Evolutionary conservation across 1,140 invertebrate species (phyloP).

Genomic region (Metopolophium dirhodum): DNA sequence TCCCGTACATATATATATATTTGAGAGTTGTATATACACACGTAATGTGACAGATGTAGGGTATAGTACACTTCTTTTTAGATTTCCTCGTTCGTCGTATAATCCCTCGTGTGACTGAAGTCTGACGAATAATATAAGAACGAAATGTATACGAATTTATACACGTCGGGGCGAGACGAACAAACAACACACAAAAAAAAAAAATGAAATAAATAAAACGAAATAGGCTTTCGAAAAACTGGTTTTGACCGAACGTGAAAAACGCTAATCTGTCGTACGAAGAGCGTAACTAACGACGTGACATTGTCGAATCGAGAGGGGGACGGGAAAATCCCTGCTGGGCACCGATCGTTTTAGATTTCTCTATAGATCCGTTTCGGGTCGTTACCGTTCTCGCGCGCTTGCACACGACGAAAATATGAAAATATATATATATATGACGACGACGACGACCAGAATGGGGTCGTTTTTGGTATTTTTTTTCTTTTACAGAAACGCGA

Average conservation of each 20-base stretch:
- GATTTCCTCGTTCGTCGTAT: background rate
- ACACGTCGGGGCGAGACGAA: background rate
- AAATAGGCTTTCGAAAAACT: constrained; percentile 19
- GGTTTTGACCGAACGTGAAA: constrained; percentile 27
- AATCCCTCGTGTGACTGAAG: constrained; percentile 28
- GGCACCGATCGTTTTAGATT: constrained; percentile 13
- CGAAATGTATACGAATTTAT: background rate
- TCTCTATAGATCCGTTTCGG: constrained; percentile 16
- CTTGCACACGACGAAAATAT: background rate
- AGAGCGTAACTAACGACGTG: constrained; percentile 38
- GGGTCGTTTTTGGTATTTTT: background rate
- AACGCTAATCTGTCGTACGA: constrained; percentile 4
- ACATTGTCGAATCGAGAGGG: constrained; percentile 15
- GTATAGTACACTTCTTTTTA: background rate
- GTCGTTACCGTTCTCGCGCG: constrained; percentile 29
- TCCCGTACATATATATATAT: background rate
- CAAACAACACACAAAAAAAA: background rate
- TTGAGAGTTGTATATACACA: background rate
- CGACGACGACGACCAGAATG: background rate
- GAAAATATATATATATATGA: background rate
- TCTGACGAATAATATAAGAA: background rate
- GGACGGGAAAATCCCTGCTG: constrained; percentile 4
- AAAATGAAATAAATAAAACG: background rate
- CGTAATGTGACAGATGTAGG: constrained; percentile 34
- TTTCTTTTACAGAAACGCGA: background rate